Base-by-base conservation (phyloP, 2,797 vertebrate genomes). In the Malacoctenus gilli region DNA sequence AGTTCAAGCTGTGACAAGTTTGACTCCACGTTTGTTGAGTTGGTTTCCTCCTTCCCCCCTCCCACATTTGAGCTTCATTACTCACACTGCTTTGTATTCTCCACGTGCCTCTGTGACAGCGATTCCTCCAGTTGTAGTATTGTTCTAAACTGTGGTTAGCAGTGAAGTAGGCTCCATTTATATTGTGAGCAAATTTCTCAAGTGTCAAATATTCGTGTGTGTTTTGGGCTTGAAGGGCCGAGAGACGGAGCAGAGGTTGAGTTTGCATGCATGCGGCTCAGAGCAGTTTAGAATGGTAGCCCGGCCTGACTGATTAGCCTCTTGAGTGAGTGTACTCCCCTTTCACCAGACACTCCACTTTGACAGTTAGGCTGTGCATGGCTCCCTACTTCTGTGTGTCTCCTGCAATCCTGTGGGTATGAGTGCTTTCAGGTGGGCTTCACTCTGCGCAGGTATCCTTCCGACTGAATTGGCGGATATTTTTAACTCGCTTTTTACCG, bases 321-420 rank as follows among this genome's bases (percentile, higher is more conserved):
- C 69, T 72, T 83, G 74, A 74, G 82, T 65, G 55, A 82, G 78
- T 54, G 63, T 72, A 75, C 59, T 59, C 66, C 76, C 74, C 69
- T 78, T 51, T 77, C 69, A 47, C 41, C 64, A 60, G 64, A 84
- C 83, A 67, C 46, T 52, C 84, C 81, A 83, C 68, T 22, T 50
- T 72, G 82, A 74, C 75, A 82, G 74, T 58, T 18, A 19, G 59
- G 60, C 40, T 53, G 48, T 49, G 35, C 39, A 16, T 43, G 36
- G 4, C 11, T 19, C 18, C 6, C 3, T 10, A 18, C n/a, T 6
- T 14, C 2, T 25, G 23, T 8, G 23, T 25, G 23, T 25, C 23
- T 25, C 23, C 23, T 8, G 1, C 4, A 25, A 4, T 25, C 23
- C 23, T 25, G 23, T n/a, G n/a, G n/a, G n/a, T n/a, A n/a, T n/a